Percentiles rank a stretch among this genome's conserved stretches.
phyloP scores from a whole-genome alignment of 2,888 invertebrate species.

The Caenorhabditis sp. region DNA sequence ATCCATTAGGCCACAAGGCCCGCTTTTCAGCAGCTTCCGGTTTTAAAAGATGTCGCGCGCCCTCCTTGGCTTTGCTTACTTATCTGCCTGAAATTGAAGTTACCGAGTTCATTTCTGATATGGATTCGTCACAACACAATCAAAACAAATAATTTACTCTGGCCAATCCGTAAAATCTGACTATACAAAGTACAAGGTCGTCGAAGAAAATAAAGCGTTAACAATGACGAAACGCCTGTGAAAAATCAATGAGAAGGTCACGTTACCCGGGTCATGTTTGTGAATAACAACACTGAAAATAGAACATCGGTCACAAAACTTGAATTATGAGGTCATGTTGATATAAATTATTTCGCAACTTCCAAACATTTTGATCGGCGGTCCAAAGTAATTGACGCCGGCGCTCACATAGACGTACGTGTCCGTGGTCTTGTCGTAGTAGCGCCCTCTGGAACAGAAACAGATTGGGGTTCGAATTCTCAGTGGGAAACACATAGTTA shows the following conservation, averaged over 20 bases:
- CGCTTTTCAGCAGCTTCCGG: no score
- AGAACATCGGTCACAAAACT: not conserved
- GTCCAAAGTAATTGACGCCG: conserved; percentile 80
- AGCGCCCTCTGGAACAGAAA: conserved; percentile 73
- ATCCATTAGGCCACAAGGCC: conserved; percentile 77
- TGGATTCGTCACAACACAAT: no score
- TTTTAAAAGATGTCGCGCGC: no score
- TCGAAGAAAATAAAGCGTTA: conserved; percentile 17
- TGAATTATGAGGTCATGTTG: conserved; percentile 6
- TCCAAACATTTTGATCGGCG: conserved; percentile 80
- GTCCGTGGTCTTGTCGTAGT: conserved; percentile 62
- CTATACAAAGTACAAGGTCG: no score
- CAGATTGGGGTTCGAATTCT: no score
- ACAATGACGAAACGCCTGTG: conserved; percentile 2
- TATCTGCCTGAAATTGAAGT: no score
- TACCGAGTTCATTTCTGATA: no score
- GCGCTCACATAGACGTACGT: conserved; percentile 76
- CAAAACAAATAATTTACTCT: no score
- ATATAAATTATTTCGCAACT: conserved; percentile 78
- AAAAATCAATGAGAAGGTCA: conserved; percentile 12
- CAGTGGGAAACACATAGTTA: no score
- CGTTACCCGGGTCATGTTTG: conserved; percentile 33
- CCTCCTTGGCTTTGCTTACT: no score
- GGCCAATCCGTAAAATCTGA: not conserved
- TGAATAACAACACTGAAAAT: conserved; percentile 20